Percentiles rank a stretch among this genome's conserved stretches.
Conservation (phyloP, 2,797 vertebrate genomes). For the Lophotriccus pileatus region DNA sequence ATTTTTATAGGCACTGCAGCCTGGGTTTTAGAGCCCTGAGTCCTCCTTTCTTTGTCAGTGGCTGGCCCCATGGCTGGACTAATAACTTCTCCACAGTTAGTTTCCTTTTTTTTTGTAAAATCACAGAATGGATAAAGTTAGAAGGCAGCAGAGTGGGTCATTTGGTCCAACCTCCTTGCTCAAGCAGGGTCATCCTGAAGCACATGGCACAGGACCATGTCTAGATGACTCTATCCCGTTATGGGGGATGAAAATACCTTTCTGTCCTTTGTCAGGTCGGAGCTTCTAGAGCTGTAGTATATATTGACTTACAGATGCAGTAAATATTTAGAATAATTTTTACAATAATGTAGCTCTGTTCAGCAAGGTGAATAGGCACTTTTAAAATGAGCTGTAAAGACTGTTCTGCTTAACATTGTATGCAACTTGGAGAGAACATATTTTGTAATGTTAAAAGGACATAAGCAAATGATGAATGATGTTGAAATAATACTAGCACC, state of each 20-base stretch:
- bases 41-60: not conserved
- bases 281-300: not conserved
- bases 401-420: not conserved
- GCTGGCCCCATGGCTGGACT: not conserved
- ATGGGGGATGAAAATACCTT: not conserved
- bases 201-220: not conserved
- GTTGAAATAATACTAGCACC: not conserved
- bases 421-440: not conserved
- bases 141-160: not conserved
- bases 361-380: not conserved
- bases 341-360: not conserved
- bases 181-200: not conserved
- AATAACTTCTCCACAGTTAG: not conserved
- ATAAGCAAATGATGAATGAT: not conserved
- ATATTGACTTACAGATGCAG: not conserved
- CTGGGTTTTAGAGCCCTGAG: not conserved
- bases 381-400: not conserved
- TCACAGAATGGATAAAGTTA: not conserved
- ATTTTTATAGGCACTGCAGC: not conserved
- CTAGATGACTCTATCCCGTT: fast-evolving
- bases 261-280: not conserved
- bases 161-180: not conserved
- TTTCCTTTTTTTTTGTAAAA: not conserved
- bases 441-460: not conserved
- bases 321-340: not conserved